Base-by-base conservation (phyloP, 1,140 invertebrate species). In the Agraylea sexmaculata region DNA sequence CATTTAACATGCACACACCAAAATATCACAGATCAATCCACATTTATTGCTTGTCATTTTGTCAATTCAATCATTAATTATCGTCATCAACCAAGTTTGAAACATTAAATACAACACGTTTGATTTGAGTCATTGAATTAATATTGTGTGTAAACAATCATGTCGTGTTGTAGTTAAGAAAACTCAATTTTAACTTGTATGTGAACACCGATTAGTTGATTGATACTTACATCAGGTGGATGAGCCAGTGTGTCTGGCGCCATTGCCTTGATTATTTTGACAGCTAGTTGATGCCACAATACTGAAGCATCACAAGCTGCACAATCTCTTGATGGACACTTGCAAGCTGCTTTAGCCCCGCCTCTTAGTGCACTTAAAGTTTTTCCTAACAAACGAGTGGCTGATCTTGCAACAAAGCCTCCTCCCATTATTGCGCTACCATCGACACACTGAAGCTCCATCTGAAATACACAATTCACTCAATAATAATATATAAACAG, bases 401-500 rank as follows among this genome's bases (percentile, higher is more conserved):
- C 61, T 12, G 47, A 31, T 13, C 36, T 28, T 4, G 40, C 34
- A 11, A 43, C 47, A 22, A 37, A 45, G 0, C 43, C 40, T 8
- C 42, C 28, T 4, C 35, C 21, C 34, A 34, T 23, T 33, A 29
- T 15, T 39, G 37, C 19, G 27, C 30, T 8, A 16, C 40, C 42
- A 41, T 86, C 83, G n/a, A 87, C 71, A 47, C 88, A 83, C 66
- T 96, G 92, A 2, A 97, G 66, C 56, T 96, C 89, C 77, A 97
- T 80, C 83, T 89, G 43, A 15, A 46, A 45, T 22, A 28, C 12
- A 22, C 36, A 34, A 42, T 43, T 31, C 33, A 19, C 15, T 37
- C 12, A 4, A 28, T 10, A 19, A 34, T 4, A 18, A 40, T 36
- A 6, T 8, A 38, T n/a, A n/a, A n/a, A n/a, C n/a, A n/a, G n/a